phyloP scores from a whole-genome alignment of 1,140 invertebrate genomes.

The Drosophila seguyi region DNA sequence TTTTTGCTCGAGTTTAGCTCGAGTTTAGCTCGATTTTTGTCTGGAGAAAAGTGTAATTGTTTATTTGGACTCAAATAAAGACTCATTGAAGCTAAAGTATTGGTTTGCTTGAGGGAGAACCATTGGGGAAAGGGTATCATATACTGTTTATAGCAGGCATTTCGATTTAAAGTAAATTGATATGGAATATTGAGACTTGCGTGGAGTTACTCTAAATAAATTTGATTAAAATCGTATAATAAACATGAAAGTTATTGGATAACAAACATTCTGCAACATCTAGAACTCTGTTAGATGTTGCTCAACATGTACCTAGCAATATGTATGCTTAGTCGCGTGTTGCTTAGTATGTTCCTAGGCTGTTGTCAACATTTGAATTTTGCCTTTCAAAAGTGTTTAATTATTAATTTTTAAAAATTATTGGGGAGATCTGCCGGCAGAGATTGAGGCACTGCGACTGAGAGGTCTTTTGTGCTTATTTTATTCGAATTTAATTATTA shows the following conservation, averaged over 20 bases:
- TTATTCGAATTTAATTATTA: too few species aligned
- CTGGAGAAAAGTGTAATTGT: conserved; percentile 7
- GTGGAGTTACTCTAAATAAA: background rate
- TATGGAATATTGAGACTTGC: background rate
- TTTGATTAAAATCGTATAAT: background rate
- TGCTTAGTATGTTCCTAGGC: too few species aligned
- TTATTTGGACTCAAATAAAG: background rate
- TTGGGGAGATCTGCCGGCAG: too few species aligned
- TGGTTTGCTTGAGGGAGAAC: background rate
- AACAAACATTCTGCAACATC: background rate
- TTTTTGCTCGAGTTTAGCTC: background rate
- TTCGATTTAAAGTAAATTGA: background rate
- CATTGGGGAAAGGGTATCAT: background rate
- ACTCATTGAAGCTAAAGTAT: background rate
- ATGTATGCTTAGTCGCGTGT: too few species aligned
- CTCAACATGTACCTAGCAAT: too few species aligned
- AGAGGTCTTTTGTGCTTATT: too few species aligned
- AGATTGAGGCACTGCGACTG: too few species aligned
- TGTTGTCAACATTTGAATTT: too few species aligned
- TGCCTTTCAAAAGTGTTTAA: too few species aligned
- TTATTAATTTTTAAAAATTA: too few species aligned
- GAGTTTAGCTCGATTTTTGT: background rate
- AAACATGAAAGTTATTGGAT: too few species aligned
- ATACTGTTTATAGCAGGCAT: background rate
- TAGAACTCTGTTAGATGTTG: too few species aligned